These are phyloP conservation scores for Crotalus helleri DNA, from an alignment of 2,113 vertebrate species.

Conservation along the genomic window DNA sequence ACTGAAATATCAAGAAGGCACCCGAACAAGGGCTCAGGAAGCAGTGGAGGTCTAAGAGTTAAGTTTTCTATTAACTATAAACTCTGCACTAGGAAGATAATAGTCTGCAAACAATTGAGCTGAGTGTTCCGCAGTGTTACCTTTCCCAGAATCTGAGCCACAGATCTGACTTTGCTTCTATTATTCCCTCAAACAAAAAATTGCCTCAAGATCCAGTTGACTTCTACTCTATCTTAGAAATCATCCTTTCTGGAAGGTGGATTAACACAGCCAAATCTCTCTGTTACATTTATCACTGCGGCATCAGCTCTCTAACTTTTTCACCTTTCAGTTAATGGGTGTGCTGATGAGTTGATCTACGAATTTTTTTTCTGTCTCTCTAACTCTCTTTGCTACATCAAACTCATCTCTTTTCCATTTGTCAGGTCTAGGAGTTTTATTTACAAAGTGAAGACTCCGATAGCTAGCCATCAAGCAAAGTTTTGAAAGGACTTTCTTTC, in stretches of 20 bases:
- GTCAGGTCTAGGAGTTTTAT: neutral
- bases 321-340: neutral
- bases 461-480: neutral
- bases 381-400: neutral
- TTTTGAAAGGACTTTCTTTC: neutral
- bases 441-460: neutral
- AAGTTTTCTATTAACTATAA: neutral
- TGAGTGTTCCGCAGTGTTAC: neutral
- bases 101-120: neutral
- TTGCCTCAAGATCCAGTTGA: neutral
- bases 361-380: neutral
- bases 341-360: neutral
- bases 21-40: neutral
- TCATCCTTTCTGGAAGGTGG: neutral
- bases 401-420: neutral
- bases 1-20: neutral
- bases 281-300: neutral
- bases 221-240: neutral
- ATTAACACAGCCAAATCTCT: neutral
- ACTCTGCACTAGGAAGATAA: neutral
- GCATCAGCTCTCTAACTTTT: neutral
- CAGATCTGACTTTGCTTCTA: constrained; percentile 1
- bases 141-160: neutral
- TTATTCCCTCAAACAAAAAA: constrained; percentile 4
- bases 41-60: neutral